A percentile compares a stretch with the other conserved stretches of the same genome.
Conservation (phyloP, 2,797 vertebrate genomes). For the Lutjanus campechanus region DNA sequence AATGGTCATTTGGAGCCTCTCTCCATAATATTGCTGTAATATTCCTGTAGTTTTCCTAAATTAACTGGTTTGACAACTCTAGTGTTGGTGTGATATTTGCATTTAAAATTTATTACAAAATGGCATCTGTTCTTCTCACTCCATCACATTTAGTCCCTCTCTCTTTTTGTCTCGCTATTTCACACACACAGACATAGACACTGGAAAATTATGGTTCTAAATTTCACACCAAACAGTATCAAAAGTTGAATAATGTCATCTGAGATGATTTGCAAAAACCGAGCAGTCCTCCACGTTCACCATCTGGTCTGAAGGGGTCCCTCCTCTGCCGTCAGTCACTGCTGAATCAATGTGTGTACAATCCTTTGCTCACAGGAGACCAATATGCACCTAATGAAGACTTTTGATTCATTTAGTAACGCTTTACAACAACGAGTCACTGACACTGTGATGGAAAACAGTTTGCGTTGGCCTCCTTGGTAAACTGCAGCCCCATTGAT, state of each 20-base stretch:
- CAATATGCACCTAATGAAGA: conserved; percentile 72
- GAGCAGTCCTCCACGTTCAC: not conserved
- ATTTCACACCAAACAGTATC: not conserved
- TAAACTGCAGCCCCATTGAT: conserved; percentile 67
- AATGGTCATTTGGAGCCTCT: too few species aligned
- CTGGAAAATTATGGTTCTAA: not conserved
- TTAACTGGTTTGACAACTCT: conserved; percentile 2
- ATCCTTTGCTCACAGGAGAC: conserved; percentile 46
- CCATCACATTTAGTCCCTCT: not conserved
- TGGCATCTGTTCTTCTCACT: not conserved
- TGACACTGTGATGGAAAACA: conserved; percentile 57
- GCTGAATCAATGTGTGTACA: conserved; percentile 65
- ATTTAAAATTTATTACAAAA: not conserved
- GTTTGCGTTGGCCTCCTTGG: conserved; percentile 48
- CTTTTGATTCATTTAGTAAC: conserved; percentile 74
- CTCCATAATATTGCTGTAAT: not conserved
- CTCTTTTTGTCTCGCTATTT: not conserved
- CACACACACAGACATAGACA: not conserved
- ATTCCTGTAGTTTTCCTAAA: not conserved
- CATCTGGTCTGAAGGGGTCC: conserved; percentile 23
- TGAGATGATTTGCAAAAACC: not conserved
- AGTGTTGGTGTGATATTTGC: not conserved
- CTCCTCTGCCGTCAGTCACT: conserved; percentile 40
- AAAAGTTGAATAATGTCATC: not conserved
- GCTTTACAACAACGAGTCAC: conserved; percentile 38